A percentile compares a stretch with the other conserved stretches of the same genome.
phyloP scores from a whole-genome alignment of 64 coral and sea anemone genomes.

The Porites australiensis region DNA sequence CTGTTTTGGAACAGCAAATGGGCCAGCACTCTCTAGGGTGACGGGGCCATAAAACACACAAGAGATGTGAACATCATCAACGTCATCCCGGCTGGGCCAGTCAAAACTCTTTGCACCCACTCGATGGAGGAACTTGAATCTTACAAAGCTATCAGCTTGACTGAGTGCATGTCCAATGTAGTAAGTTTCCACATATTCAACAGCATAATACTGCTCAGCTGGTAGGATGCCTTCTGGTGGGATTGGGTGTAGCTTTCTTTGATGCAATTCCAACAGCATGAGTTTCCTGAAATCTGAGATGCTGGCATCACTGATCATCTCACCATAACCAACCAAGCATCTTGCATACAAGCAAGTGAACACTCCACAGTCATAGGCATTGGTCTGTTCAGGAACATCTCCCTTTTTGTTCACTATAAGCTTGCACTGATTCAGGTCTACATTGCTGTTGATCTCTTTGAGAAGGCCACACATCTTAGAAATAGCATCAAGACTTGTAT shows the following conservation, averaged over 20 bases:
- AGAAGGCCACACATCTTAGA: no score
- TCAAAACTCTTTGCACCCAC: no score
- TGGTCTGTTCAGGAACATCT: background rate
- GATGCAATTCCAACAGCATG: slow-evolving; percentile 15
- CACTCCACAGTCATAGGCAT: background rate
- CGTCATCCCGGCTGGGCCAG: no score
- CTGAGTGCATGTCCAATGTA: background rate
- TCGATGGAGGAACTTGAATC: no score
- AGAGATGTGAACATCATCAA: no score
- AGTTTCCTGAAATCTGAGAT: slow-evolving; percentile 19
- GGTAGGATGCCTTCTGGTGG: background rate
- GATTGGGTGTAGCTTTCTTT: background rate
- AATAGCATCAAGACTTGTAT: background rate
- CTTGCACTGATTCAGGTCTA: background rate
- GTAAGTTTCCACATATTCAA: background rate
- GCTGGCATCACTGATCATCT: background rate
- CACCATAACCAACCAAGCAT: background rate
- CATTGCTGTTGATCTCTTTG: no score
- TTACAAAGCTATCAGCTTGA: no score
- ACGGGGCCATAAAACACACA: no score
- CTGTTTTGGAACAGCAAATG: no score
- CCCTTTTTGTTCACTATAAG: background rate
- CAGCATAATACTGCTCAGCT: background rate
- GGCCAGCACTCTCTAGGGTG: no score
- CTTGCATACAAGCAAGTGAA: slow-evolving; percentile 5